Evolutionary conservation across 2,797 vertebrate species (phyloP).

Genomic region (Myripristis jacobus): DNA sequence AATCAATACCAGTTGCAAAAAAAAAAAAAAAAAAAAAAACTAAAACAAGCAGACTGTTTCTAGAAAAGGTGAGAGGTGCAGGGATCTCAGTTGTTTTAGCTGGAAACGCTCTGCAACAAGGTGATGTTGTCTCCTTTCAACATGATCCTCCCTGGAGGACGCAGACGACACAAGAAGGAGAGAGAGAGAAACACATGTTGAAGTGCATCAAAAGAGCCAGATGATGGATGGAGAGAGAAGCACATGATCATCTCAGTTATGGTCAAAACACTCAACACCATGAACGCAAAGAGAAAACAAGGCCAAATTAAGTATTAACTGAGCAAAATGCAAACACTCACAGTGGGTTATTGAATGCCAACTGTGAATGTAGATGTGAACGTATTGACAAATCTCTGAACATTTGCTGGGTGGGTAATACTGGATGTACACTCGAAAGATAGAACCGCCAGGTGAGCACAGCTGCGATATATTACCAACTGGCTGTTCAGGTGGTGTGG

Average conservation of each 20-base stretch:
- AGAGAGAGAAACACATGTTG: conserved; percentile 12
- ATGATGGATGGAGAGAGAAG: conserved; percentile 25
- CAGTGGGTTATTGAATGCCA: no score
- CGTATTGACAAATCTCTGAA: no score
- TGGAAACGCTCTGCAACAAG: conserved; percentile 84
- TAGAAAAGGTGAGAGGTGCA: conserved; percentile 14
- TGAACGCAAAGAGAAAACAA: no score
- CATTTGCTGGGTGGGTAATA: no score
- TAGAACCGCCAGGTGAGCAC: no score
- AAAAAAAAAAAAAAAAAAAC: conserved; percentile 23
- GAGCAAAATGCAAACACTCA: no score
- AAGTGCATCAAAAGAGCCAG: conserved; percentile 16
- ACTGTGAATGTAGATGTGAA: no score
- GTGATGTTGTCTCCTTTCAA: conserved; percentile 89
- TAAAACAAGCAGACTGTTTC: conserved; percentile 1
- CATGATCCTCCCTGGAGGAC: conserved; percentile 84
- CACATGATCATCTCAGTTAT: conserved; percentile 9
- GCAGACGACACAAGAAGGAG: conserved; percentile 7
- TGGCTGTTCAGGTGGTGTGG: no score
- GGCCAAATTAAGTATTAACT: no score
- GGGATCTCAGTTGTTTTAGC: conserved; percentile 52
- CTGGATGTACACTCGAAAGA: no score
- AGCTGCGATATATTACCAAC: no score
- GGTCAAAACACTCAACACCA: not conserved
- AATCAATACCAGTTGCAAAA: conserved; percentile 12